Base-by-base conservation (phyloP, 1,140 invertebrate species). In the Orius laevigatus region DNA sequence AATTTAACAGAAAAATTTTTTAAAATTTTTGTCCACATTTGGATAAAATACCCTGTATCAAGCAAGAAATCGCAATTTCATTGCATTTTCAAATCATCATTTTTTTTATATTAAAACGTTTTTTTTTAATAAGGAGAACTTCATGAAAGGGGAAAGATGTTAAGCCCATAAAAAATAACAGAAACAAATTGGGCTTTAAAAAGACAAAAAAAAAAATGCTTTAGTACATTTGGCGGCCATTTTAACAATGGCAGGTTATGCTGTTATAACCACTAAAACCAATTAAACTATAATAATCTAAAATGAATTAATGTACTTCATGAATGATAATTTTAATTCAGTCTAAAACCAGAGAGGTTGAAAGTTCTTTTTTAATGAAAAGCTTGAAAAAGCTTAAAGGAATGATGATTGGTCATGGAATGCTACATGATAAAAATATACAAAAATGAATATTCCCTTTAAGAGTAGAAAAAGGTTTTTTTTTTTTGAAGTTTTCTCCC, bases 11-110 rank as follows among this genome's bases (percentile, higher is more conserved):
- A 49, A 51, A 54, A 41, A 48, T 47, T n/a, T 51, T 51, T 46
- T 34, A 54, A 53, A 49, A 46, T 40, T 54, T 50, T 43, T 35
- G 19, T 47, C 20, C 44, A 48, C 36, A 47, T 41, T 51, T 51
- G 49, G 49, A 54, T 54, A 54, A 54, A 54, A 54, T 54, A 54
- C 53, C 53, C 53, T 54, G 53, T 54, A 54, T 54, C 46, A 54
- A 54, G 53, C 53, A 48, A 51, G 53, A 54, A 53, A 51, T 49
- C 36, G 15, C 38, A 25, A 48, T 50, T 54, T 54, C 53, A 20
- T 54, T 54, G 49, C 53, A 51, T 33, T 46, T 38, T n/a, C n/a
- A n/a, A n/a, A n/a, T n/a, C n/a, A n/a, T n/a, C n/a, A n/a, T n/a
- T n/a, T 25, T 41, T 41, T 41, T 18, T 41, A 12, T 16, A n/a